Base-by-base conservation (phyloP, 2,888 invertebrate genomes). In the Athalia circularis region DNA sequence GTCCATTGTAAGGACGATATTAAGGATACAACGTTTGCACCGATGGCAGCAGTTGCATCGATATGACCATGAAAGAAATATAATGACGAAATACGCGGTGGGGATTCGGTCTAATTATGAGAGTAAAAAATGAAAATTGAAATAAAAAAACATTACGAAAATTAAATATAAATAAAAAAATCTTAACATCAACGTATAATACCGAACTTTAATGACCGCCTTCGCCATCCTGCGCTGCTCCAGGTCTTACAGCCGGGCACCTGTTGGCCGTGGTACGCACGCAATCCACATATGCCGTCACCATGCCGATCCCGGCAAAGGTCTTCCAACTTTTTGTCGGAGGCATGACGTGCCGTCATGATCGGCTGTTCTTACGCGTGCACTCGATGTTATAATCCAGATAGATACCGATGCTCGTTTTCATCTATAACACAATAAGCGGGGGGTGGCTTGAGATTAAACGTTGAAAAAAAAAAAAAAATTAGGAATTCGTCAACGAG, bases 221-320 rank as follows among this genome's bases (percentile, higher is more conserved):
- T 64, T 75, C 75, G 52, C 75, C 75, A 75, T 88, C 87, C 88
- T 87, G 86, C 83, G 83, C 86, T 82, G 84, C 84, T 82, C 77
- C 72, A 61, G 50, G 75, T 50, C 75, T 62, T 62, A 29, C 29
- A 29, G 75, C 75, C 50, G 29, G 75, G 86, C 88, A 89, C 88
- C 88, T 89, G 88, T 89, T 88, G 86, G 87, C 83, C 84, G 81
- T 84, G 77, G 80, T 84, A 80, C 85, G 87, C 88, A 88, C 88
- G 88, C 88, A 86, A 88, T 84, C 87, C 87, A 84, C 88, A 89
- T 88, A 88, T 89, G 88, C 88, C 86, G 83, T 86, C 29, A 29
- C 29, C 82, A 84, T 54, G 72, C 72, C 70, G 76, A 72, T 61
- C 57, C 29, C 29, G 29, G 54, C 70, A 52, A 84, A 64, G 64